Evolutionary conservation across 1,140 invertebrate species (phyloP), one percentile per base, ranked within the genome.

Genomic region (Tetramorium parvispinum): DNA sequence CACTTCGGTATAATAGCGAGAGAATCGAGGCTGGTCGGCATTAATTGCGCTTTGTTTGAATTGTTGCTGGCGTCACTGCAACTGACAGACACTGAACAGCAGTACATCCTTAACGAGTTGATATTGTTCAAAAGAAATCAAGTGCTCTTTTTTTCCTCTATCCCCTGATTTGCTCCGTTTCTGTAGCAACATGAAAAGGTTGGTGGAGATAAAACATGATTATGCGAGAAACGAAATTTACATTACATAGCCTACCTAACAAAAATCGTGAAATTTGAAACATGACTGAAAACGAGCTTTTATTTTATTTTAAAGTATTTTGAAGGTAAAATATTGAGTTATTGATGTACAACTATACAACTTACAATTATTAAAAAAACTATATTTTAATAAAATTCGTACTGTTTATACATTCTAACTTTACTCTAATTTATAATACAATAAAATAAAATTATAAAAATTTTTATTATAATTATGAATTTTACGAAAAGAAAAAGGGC

Each of bases 21-120:
- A 65, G 65, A 77, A 81, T 87, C 53, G 59, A 59, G 40, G 40
- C 40, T 63, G 32, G 53, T 75, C 61, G 66, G 65, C 77, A 90
- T 91, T 87, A 92, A 91, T 92, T 82, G 82, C 85, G 83, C 88
- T 91, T 92, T 91, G 88, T 92, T 86, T 73, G 71, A 51, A 87
- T 73, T 79, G 76, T 82, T 77, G 68, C 24, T 73, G 82, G 66
- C 66, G 40, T 49, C 16, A 32, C 71, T 75, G 77, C 53, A 57
- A 57, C 66, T 78, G 85, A 85, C 83, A 79, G 85, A 89, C 46
- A 79, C 53, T 46, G 51, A 40, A 63, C 83, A 27, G 4, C 18
- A 24, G n/a, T 57, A n/a, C 53, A 21, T 79, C 53, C 85, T 85
- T 92, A 92, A 92, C 89, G 87, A 92, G 91, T 53, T 37, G 79